Evolutionary conservation across 2,888 invertebrate genomes (phyloP), one percentile per base, ranked within the genome.

Genomic region (Apodemia hepburni): DNA sequence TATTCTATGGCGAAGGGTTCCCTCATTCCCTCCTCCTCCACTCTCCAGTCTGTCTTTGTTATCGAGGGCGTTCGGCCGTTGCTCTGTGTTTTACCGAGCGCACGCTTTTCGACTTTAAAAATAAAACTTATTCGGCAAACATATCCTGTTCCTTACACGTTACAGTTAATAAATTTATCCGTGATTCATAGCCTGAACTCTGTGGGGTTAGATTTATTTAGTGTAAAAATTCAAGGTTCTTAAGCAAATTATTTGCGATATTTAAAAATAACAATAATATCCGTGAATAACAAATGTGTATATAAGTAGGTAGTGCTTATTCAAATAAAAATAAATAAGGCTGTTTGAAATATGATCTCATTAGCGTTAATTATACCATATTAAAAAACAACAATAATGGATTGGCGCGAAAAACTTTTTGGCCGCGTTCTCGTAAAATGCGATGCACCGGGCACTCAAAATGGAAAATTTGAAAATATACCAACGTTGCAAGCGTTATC

Each of bases 401-500:
- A 92, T 82, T 93, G 94, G 93, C 92, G 92, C 76, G 93, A 93
- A 81, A 92, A 93, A 78, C 89, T 93, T 71, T 93, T 94, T 71
- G 93, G 94, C 1, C 90, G 92, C 75, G 81, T 84, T 62, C 78
- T 94, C 22, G 87, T 93, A 63, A 91, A 88, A 73, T 93, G 93
- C 78, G 83, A 83, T 63, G 80, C 84, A n/a, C 74, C 79, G 27
- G 82, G 85, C 17, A 82, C 80, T 33, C 82, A 87, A 66, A 86
- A 80, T 65, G 92, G 90, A 45, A 87, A 90, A 70, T 91, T 91
- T 67, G 88, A 92, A 67, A 81, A 82, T 65, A 71, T 89, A 15
- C 72, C 85, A 1, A 93, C 93, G 1, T 71, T 82, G 54, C 92
- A 93, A 65, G 91, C 87, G 64, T 73, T 92, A 61, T 70, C 78